Conservation (phyloP, 2,797 vertebrate species). For the Pangasius krempfi region DNA sequence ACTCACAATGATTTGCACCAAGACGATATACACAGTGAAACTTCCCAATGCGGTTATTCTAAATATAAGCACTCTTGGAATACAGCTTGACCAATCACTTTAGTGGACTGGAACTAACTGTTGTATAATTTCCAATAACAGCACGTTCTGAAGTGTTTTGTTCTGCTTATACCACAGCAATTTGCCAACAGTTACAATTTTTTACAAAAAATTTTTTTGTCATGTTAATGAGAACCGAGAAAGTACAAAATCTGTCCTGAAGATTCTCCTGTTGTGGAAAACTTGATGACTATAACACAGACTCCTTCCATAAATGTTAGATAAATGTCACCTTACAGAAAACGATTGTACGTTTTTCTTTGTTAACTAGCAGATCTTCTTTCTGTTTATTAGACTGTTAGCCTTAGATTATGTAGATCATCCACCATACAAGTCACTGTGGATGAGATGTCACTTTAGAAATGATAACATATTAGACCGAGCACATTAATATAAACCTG, state of each 20-base stretch:
- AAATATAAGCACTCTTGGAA: background rate
- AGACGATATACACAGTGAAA: background rate
- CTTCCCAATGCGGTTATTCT: too few species aligned
- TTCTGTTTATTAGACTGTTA: background rate
- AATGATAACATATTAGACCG: background rate
- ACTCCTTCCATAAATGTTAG: background rate
- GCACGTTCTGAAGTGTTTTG: background rate
- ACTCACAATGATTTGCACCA: background rate
- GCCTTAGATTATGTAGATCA: background rate
- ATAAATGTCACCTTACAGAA: background rate
- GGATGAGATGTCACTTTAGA: background rate
- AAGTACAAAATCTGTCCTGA: too few species aligned
- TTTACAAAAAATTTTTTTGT: background rate
- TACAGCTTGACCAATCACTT: too few species aligned
- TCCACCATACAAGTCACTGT: background rate
- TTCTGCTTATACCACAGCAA: background rate
- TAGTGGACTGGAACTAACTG: background rate
- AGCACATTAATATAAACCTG: background rate
- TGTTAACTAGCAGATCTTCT: background rate
- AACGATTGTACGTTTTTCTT: too few species aligned
- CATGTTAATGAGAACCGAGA: background rate
- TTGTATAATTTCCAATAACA: background rate
- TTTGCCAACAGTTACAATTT: background rate
- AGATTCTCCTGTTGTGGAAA: background rate
- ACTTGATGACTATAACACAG: background rate